Conservation (phyloP, 2,888 invertebrate species). For the Drosophila paracracens region DNA sequence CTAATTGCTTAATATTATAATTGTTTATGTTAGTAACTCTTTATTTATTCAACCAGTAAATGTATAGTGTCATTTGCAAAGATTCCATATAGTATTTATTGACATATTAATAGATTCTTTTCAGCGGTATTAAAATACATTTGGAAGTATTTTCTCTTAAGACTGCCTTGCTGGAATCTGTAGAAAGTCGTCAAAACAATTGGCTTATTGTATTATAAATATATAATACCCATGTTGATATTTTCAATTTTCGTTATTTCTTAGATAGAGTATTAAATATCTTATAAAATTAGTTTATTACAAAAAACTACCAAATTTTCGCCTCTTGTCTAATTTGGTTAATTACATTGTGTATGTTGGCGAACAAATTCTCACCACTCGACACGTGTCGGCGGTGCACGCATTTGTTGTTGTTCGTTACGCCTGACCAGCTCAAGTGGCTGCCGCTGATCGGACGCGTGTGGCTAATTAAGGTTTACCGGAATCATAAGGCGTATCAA, state of each 20-base stretch:
- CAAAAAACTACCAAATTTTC: background rate
- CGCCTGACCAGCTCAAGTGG: constrained; percentile 52
- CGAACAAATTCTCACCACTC: constrained; percentile 54
- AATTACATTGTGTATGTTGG: constrained; percentile 6
- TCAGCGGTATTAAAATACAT: constrained; percentile 4
- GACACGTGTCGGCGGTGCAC: constrained; percentile 52
- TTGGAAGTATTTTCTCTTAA: background rate
- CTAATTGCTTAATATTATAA: constrained; percentile 44
- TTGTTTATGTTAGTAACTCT: background rate
- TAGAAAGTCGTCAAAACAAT: background rate
- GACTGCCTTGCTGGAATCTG: background rate
- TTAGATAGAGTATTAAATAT: background rate
- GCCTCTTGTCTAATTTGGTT: background rate
- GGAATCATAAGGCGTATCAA: constrained; percentile 66
- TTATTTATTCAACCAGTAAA: background rate
- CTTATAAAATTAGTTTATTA: background rate
- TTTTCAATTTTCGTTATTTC: background rate
- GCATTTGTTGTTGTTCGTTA: constrained; percentile 23
- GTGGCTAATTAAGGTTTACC: constrained; percentile 60
- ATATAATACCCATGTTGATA: background rate
- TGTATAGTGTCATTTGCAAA: background rate
- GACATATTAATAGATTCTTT: background rate
- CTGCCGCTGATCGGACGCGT: constrained; percentile 55
- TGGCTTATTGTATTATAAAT: background rate
- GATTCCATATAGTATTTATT: background rate